Conservation (phyloP, 2,113 vertebrate genomes). For the Panthera uncia region DNA sequence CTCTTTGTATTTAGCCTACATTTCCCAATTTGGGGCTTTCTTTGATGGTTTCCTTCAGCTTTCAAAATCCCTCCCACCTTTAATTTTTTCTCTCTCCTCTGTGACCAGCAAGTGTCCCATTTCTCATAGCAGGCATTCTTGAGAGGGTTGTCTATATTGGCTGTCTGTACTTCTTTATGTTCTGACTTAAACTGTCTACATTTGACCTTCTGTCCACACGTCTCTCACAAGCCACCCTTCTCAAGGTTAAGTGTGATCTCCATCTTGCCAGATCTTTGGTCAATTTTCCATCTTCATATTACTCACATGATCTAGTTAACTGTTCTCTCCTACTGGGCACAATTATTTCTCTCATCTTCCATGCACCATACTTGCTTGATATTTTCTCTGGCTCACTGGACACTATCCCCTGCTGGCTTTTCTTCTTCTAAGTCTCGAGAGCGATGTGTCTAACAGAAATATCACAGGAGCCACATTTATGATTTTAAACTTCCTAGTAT, state of each 20-base stretch:
- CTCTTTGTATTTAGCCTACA: background rate
- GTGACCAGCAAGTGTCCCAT: background rate
- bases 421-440: background rate
- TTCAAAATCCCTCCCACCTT: background rate
- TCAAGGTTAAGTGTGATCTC: background rate
- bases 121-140: background rate
- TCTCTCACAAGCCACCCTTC: background rate
- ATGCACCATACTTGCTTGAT: background rate
- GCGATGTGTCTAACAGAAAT: background rate
- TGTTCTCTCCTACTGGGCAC: background rate
- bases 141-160: background rate
- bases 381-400: background rate
- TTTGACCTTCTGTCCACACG: accelerated
- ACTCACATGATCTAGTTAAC: background rate
- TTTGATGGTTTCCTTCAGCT: background rate
- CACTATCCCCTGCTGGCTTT: background rate
- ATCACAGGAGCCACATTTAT: background rate
- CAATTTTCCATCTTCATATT: background rate
- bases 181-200: background rate
- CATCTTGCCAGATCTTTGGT: background rate
- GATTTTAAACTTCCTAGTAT: background rate
- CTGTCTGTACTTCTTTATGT: background rate
- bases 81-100: background rate
- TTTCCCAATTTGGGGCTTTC: background rate
- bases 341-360: background rate